Evolutionary conservation across 2,888 invertebrate species (phyloP).

Genomic region (Apomyelois bistriatella): DNA sequence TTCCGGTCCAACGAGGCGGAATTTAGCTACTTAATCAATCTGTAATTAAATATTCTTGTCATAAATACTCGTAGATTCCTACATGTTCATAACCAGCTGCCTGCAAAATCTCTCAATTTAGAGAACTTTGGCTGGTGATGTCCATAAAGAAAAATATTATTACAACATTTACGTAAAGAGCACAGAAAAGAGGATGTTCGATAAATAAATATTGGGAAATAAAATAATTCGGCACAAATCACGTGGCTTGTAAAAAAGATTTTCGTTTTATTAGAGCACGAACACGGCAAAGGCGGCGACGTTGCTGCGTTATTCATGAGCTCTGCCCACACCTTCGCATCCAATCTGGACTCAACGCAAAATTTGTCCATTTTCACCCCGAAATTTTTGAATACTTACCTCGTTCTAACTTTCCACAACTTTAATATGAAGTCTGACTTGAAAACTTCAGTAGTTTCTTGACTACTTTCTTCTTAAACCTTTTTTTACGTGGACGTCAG

Average conservation of each 20-base stretch:
- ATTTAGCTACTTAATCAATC: too few relatives aligned
- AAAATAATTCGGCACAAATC: constrained; percentile 11
- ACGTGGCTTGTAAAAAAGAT: constrained; percentile 27
- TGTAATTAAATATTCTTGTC: too few relatives aligned
- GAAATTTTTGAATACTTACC: constrained; percentile 47
- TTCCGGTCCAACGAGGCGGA: too few relatives aligned
- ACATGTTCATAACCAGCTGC: too few relatives aligned
- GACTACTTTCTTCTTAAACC: constrained; percentile 31
- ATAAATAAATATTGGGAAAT: background rate
- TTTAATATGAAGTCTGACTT: constrained; percentile 31
- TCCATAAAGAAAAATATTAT: too few relatives aligned
- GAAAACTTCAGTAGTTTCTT: constrained; percentile 33
- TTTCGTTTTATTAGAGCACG: constrained; percentile 31
- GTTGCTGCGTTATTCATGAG: constrained; percentile 42
- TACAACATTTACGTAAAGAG: too few relatives aligned
- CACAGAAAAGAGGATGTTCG: too few relatives aligned
- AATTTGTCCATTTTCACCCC: constrained; percentile 55
- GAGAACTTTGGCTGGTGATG: too few relatives aligned
- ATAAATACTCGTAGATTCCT: too few relatives aligned
- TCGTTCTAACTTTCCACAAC: constrained; percentile 15
- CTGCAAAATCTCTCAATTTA: too few relatives aligned
- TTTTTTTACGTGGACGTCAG: constrained; percentile 6
- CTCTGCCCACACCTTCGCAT: constrained; percentile 29
- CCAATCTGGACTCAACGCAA: constrained; percentile 47
- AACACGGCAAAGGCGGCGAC: constrained; percentile 40